Percentiles rank a stretch among this genome's conserved stretches.
Conservation (phyloP, 2,113 vertebrate species). For the Hydropotes inermis region DNA sequence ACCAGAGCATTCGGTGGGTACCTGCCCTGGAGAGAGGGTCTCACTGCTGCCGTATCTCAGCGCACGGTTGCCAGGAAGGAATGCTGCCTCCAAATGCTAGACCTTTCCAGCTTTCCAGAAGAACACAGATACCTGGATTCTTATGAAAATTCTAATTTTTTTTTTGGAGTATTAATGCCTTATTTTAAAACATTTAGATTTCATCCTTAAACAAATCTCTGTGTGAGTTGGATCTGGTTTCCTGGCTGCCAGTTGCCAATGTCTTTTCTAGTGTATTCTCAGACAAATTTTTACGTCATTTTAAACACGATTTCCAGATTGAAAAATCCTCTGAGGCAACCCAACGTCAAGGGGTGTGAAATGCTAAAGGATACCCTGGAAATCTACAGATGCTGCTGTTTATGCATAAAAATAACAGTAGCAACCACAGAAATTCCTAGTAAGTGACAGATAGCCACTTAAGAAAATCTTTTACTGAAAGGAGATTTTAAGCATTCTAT, state of each 20-base stretch:
- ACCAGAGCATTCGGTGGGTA: rapidly evolving
- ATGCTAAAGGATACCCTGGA: conserved; percentile 5
- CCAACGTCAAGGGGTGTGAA: background rate
- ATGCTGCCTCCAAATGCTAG: background rate
- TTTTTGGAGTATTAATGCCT: background rate
- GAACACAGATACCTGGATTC: background rate
- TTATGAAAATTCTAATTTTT: background rate
- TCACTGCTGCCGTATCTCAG: background rate
- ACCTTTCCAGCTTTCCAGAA: background rate
- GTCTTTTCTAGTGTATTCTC: background rate
- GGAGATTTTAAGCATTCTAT: conserved; percentile 57
- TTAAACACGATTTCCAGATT: background rate
- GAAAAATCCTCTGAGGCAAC: conserved; percentile 37
- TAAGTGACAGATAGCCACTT: conserved; percentile 61
- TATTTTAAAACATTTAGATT: background rate
- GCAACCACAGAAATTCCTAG: conserved; percentile 46
- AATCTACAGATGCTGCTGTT: background rate
- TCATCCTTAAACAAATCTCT: background rate
- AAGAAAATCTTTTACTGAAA: conserved; percentile 70
- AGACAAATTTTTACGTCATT: background rate
- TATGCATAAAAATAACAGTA: conserved; percentile 54
- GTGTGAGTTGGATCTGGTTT: background rate
- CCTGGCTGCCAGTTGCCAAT: background rate
- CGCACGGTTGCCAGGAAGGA: background rate
- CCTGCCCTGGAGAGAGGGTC: background rate